phyloP scores from a whole-genome alignment of 2,888 invertebrate species.

The Deilephila porcellus region DNA sequence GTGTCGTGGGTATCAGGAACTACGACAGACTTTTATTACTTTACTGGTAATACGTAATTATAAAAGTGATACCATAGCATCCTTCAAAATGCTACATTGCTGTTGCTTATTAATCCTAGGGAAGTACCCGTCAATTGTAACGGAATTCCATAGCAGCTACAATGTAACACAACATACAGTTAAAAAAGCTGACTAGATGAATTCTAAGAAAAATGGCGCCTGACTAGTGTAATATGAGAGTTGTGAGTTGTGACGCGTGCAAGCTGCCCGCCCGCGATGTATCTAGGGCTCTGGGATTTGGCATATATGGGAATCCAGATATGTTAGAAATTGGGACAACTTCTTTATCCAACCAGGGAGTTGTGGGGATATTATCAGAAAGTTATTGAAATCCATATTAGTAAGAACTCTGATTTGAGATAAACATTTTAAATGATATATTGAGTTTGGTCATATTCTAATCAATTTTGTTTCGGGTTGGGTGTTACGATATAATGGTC shows the following conservation, averaged over 20 bases:
- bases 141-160: background rate
- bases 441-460: too few relatives aligned
- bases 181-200: conserved; percentile 9
- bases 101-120: background rate
- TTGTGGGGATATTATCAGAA: too few relatives aligned
- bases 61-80: background rate
- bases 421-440: too few relatives aligned
- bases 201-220: conserved; percentile 17
- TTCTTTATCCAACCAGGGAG: too few relatives aligned
- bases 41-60: too few relatives aligned
- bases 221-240: background rate
- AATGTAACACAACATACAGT: conserved; percentile 8
- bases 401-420: too few relatives aligned
- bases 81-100: background rate
- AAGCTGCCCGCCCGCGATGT: background rate
- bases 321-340: background rate
- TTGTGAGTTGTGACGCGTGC: background rate
- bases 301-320: background rate
- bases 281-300: background rate
- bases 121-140: background rate
- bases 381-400: too few relatives aligned
- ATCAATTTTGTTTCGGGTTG: too few relatives aligned
- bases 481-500: too few relatives aligned
- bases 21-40: too few relatives aligned
- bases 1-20: too few relatives aligned